Evolutionary conservation across 1,140 invertebrate genomes (phyloP).

Genomic region (Episyrphus balteatus): DNA sequence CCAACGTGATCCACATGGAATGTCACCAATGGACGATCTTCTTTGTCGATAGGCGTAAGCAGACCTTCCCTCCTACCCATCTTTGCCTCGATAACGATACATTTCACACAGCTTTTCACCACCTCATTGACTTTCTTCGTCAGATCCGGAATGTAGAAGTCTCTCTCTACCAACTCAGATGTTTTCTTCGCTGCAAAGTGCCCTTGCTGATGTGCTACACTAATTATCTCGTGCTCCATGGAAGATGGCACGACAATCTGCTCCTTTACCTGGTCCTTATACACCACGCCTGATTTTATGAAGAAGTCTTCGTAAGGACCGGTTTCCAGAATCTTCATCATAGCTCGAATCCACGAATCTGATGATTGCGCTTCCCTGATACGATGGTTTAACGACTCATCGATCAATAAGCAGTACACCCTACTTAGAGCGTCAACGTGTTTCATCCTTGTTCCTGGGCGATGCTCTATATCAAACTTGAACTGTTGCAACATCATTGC

Average conservation of each 20-base stretch:
- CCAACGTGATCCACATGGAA: constrained; percentile 11
- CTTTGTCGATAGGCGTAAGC: constrained; percentile 20
- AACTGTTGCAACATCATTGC: constrained; percentile 13
- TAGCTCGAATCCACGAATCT: neutral
- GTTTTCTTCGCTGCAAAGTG: constrained; percentile 34
- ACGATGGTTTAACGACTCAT: neutral
- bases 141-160: constrained; percentile 32
- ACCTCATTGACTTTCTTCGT: constrained; percentile 20
- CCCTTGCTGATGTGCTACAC: too few relatives aligned
- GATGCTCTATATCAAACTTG: constrained; percentile 12
- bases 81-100: constrained; percentile 18
- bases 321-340: neutral
- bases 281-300: neutral
- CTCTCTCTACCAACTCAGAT: constrained; percentile 23
- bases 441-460: constrained; percentile 11
- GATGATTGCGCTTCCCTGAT: neutral
- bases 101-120: constrained; percentile 22
- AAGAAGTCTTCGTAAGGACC: neutral
- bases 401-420: neutral
- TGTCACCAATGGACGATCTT: constrained; percentile 14
- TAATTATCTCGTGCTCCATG: constrained; percentile 20
- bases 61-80: constrained; percentile 32
- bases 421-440: constrained; percentile 17
- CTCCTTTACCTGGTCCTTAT: neutral
- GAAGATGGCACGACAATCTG: constrained; percentile 19